Evolutionary conservation across 2,888 invertebrate genomes (phyloP).

Genomic region (Monoplex corrugatus): DNA sequence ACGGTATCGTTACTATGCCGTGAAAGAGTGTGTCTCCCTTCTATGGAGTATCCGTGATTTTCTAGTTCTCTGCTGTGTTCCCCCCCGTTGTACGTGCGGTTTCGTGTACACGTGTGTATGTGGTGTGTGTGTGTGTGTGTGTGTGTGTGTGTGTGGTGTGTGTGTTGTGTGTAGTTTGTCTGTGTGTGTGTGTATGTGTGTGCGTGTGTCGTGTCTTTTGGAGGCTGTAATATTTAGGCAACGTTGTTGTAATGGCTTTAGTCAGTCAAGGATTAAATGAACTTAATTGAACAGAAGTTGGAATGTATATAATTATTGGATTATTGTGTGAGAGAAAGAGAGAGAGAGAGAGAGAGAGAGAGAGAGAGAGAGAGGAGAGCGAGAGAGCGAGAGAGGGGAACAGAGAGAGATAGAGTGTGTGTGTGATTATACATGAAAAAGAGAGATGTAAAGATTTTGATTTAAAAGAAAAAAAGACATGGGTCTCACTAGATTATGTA

Average conservation of each 20-base stretch:
- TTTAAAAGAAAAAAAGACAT: too few relatives aligned
- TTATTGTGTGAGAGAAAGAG: slow-evolving; percentile 22
- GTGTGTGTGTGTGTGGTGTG: slow-evolving; percentile 2
- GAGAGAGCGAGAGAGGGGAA: not conserved
- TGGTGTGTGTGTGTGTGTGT: not conserved
- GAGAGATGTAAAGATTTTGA: not conserved
- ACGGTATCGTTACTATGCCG: too few relatives aligned
- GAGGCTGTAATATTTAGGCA: too few relatives aligned
- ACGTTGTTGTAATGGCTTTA: too few relatives aligned
- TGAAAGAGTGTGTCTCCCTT: not conserved
- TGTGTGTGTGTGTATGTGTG: not conserved
- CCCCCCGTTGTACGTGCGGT: not conserved
- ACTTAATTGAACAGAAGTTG: too few relatives aligned
- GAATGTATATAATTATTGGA: too few relatives aligned
- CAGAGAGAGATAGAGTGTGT: not conserved
- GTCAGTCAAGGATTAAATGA: too few relatives aligned
- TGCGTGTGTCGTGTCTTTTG: too few relatives aligned
- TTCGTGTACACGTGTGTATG: not conserved
- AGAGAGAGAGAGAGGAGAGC: not conserved
- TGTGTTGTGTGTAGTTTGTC: not conserved
- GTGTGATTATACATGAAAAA: too few relatives aligned
- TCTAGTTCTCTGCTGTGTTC: not conserved
- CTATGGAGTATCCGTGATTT: slow-evolving; percentile 32
- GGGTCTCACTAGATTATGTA: too few relatives aligned
- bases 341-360: slow-evolving; percentile 29